Base-by-base conservation (phyloP, 2,113 vertebrate species). In the Chunga burmeisteri region DNA sequence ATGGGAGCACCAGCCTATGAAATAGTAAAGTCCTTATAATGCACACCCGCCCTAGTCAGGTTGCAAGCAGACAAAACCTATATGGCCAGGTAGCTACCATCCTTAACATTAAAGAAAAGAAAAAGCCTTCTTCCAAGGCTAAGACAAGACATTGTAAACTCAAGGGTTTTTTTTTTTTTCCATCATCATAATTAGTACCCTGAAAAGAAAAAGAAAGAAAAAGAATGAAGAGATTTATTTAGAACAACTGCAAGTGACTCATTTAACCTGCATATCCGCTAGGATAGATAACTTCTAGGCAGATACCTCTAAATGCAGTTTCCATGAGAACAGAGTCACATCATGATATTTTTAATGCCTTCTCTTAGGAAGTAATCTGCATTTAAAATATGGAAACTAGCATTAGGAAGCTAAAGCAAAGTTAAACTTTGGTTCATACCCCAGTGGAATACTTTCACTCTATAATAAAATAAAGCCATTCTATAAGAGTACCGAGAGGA, bases 121-220 rank as follows among this genome's bases (percentile, higher is more conserved):
- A 63, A 95, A 94, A 82, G 53, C 93, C 58, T 91, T 93, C 86
- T 94, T 97, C 95, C 71, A 94, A 95, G 91, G 62, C 91, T 91
- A 96, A 93, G 40, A 91, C 87, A 95, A 95, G 62, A 94, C 65
- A 91, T 6, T 94, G 86, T 88, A 93, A 95, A 93, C 83, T 93
- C 90, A 93, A 86, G 55, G 67, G 70, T 2, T 0, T 5, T 58
- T 90, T 78, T 90, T 73, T 79, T 55, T 70, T 72, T 46, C 89
- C 95, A 95, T 82, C 86, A 94, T 85, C 96, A 95, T 97, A 95
- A 97, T 97, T 96, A 97, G 93, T 85, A 89, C 70, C 93, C 94
- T 97, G 95, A 70, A 96, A 96, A 96, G 91, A 91, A 96, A 81
- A 95, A 95, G n/a, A 94, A 93, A 91, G 86, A 92, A 83, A 95